A percentile compares a stretch with the other conserved stretches of the same genome.
phyloP scores from a whole-genome alignment of 2,797 vertebrate genomes.

The Labeo calbasu region DNA sequence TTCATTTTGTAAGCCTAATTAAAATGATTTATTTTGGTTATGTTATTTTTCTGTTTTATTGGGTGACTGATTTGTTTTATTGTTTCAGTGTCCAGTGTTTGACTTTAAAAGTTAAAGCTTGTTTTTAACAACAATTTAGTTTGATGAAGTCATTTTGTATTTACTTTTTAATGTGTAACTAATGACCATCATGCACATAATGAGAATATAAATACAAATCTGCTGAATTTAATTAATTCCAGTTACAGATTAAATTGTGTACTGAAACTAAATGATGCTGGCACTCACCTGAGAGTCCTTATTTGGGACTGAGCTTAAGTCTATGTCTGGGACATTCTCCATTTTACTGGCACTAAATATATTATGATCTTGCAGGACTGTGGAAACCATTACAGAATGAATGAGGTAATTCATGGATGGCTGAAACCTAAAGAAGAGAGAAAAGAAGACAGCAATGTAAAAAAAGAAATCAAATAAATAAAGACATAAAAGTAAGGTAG shows the following conservation, averaged over 20 bases:
- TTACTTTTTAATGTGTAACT: background rate
- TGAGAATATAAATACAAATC: background rate
- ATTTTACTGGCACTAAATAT: slow-evolving; percentile 5
- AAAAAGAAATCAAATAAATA: slow-evolving; percentile 25
- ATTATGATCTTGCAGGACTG: background rate
- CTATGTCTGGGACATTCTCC: background rate
- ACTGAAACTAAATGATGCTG: background rate
- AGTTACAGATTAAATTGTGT: background rate
- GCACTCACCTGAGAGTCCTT: slow-evolving; percentile 1
- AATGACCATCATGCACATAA: background rate
- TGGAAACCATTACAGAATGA: slow-evolving; percentile 12
- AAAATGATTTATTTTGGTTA: background rate
- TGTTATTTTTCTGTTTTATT: background rate
- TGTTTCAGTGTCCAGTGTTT: background rate
- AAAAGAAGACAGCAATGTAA: slow-evolving; percentile 29
- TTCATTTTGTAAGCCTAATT: too few species aligned
- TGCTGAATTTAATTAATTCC: background rate
- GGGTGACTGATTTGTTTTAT: background rate
- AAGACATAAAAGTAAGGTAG: slow-evolving; percentile 39
- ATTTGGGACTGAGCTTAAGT: background rate
- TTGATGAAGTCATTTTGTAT: background rate
- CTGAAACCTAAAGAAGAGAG: slow-evolving; percentile 30
- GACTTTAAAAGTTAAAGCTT: background rate
- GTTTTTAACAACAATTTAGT: background rate
- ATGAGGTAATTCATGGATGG: slow-evolving; percentile 9